Conservation (phyloP, 2,797 vertebrate genomes). For the Zalophus californianus region DNA sequence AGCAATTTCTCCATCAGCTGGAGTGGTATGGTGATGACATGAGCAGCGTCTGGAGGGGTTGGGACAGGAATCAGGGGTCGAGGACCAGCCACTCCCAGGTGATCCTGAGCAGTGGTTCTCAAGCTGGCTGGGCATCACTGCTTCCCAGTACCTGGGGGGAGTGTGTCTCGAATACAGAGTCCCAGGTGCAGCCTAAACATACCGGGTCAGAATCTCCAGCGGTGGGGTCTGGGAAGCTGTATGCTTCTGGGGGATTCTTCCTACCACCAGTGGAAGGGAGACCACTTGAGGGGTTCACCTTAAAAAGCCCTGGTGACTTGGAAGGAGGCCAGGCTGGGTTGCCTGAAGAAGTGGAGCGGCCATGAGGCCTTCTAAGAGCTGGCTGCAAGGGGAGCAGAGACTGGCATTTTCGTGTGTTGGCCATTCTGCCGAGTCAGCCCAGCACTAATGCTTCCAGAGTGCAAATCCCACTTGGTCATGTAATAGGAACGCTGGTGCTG, state of each 20-base stretch:
- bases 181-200: background rate
- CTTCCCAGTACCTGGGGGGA: background rate
- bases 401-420: background rate
- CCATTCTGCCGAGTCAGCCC: slow-evolving; percentile 70
- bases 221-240: background rate
- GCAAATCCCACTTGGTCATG: slow-evolving; percentile 74
- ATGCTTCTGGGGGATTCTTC: background rate
- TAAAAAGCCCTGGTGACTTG: background rate
- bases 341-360: background rate
- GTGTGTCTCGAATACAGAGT: background rate
- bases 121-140: background rate
- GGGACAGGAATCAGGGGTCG: background rate
- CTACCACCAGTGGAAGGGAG: too few relatives aligned
- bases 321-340: background rate
- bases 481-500: slow-evolving; percentile 69
- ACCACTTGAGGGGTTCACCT: background rate
- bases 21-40: background rate
- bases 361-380: background rate
- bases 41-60: background rate
- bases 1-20: background rate
- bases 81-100: background rate
- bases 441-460: slow-evolving; percentile 57
- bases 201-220: background rate
- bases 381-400: background rate
- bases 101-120: background rate